Percentiles rank a stretch among this genome's conserved stretches.
Conservation (phyloP, 2,113 vertebrate genomes). For the Anarrhichthys ocellatus region DNA sequence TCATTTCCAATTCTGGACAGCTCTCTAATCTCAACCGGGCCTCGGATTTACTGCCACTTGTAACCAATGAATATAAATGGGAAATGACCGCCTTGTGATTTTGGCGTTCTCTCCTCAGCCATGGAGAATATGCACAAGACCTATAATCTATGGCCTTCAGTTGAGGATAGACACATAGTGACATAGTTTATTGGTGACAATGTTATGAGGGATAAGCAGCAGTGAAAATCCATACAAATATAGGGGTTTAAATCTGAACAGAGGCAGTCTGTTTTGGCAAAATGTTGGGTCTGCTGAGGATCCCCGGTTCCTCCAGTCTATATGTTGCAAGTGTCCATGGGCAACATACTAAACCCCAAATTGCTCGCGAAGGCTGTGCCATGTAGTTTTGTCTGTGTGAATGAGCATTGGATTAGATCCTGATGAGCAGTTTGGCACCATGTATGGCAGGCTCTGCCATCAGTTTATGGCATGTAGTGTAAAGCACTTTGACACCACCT, state of each 20-base stretch:
- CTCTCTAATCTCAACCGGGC: slow-evolving; percentile 64
- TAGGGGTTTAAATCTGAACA: slow-evolving; percentile 14
- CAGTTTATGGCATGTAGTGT: not conserved
- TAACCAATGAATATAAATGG: slow-evolving; percentile 53
- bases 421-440: not conserved
- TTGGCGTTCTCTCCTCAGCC: slow-evolving; percentile 16
- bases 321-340: not conserved
- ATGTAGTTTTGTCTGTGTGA: not conserved
- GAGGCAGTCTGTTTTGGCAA: not conserved
- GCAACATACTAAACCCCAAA: not conserved
- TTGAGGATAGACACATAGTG: slow-evolving; percentile 13
- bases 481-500: too few relatives aligned
- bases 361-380: too few relatives aligned
- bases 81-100: slow-evolving; percentile 19
- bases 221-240: slow-evolving; percentile 36
- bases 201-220: slow-evolving; percentile 28
- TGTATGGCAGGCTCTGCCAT: not conserved
- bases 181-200: slow-evolving; percentile 42
- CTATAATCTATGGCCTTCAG: slow-evolving; percentile 33
- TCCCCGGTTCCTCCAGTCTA: not conserved
- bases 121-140: slow-evolving; percentile 54
- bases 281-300: not conserved
- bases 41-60: slow-evolving; percentile 62
- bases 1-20: slow-evolving; percentile 65
- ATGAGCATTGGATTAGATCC: not conserved